Evolutionary conservation across 2,888 invertebrate genomes (phyloP).

Genomic region (Nomada flava): DNA sequence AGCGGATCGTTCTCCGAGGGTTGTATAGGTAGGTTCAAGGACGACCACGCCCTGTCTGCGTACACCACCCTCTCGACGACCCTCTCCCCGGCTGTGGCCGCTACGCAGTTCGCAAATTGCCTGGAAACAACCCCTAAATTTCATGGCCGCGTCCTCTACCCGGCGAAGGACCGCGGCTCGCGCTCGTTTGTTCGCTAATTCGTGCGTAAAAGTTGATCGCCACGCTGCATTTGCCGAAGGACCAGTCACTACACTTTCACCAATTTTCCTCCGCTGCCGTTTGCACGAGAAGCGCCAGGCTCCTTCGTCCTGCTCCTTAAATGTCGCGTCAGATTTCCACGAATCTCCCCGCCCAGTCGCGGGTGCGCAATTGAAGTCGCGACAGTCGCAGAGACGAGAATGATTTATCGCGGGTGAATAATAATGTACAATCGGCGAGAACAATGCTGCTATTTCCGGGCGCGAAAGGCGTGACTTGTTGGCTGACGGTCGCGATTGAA

Average conservation of each 20-base stretch:
- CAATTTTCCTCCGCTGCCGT: background rate
- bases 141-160: constrained; percentile 67
- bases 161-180: constrained; percentile 47
- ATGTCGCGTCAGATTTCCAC: constrained; percentile 25
- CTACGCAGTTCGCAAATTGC: constrained; percentile 75
- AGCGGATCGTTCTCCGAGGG: constrained; percentile 61
- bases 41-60: constrained; percentile 83
- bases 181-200: constrained; percentile 60
- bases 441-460: background rate
- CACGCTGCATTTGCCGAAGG: constrained; percentile 15
- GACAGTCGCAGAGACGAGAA: constrained; percentile 12
- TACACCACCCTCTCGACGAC: constrained; percentile 64
- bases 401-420: background rate
- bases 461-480: background rate
- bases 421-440: too few species aligned
- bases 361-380: constrained; percentile 17
- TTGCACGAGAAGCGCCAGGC: too few species aligned
- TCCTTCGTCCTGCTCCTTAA: background rate
- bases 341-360: constrained; percentile 22
- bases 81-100: constrained; percentile 44
- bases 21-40: constrained; percentile 80
- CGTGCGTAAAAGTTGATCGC: constrained; percentile 58
- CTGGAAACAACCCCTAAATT: constrained; percentile 76
- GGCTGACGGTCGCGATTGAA: background rate
- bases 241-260: background rate